A percentile compares a stretch with the other conserved stretches of the same genome.
Conservation (phyloP, 2,113 vertebrate genomes). For the Oncorhynchus clarkii region DNA sequence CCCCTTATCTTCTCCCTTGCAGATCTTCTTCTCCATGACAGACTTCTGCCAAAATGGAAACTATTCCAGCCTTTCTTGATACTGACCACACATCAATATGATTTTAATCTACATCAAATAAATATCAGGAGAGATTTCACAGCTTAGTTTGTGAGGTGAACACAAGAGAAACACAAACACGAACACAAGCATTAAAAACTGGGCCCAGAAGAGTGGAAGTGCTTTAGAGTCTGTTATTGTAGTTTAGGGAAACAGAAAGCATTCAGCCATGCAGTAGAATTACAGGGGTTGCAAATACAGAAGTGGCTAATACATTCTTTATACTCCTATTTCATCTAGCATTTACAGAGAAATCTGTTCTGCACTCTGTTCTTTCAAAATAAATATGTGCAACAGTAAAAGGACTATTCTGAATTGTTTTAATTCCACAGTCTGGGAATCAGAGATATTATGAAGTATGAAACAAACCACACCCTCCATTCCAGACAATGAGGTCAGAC, state of each 20-base stretch:
- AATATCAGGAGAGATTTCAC: background rate
- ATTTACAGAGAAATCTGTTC: too few species aligned
- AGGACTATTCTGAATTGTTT: background rate
- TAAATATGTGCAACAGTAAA: background rate
- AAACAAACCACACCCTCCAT: conserved; percentile 24
- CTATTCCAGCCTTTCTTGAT: background rate
- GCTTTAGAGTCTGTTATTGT: background rate
- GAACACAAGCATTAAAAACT: too few species aligned
- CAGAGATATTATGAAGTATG: background rate
- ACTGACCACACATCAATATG: background rate
- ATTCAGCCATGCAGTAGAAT: background rate
- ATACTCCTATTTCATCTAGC: background rate
- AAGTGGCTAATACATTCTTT: background rate
- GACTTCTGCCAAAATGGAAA: too few species aligned
- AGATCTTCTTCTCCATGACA: conserved; percentile 14
- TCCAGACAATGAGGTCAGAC: conserved; percentile 39
- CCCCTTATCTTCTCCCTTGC: too few species aligned
- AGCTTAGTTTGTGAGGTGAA: background rate
- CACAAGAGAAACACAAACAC: too few species aligned
- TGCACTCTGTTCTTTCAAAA: background rate
- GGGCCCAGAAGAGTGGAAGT: background rate
- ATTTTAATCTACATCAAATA: background rate
- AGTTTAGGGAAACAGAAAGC: background rate
- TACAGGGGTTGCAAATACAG: background rate
- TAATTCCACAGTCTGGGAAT: background rate